Evolutionary conservation across 2,797 vertebrate genomes (phyloP), one percentile per base, ranked within the genome.

Genomic region (Phaenicophaeus curvirostris): DNA sequence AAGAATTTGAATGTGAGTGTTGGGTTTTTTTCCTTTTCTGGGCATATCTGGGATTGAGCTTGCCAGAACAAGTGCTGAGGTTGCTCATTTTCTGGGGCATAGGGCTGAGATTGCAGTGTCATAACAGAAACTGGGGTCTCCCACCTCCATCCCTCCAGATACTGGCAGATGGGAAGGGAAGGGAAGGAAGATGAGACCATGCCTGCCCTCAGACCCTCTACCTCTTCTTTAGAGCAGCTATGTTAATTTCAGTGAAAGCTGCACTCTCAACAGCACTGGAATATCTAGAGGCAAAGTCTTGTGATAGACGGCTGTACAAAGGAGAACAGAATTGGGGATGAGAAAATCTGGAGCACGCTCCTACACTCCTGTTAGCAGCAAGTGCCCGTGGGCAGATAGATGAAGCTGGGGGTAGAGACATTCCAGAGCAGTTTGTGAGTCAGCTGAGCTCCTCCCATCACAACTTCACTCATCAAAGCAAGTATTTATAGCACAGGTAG

Each of bases 401-500:
- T 54, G 63, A 21, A 89, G 65, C 87, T 76, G 72, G 50, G 48
- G 85, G 62, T 7, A 84, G 85, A 91, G 58, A 84, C 95, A 94
- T 95, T 93, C 94, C 95, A 59, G 68, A 91, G 93, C 0, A 9
- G 82, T 87, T 81, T 81, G 86, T 59, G 89, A 87, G 73, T 55
- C 73, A 17, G 58, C 31, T 2, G 11, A 86, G 94, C 95, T 90
- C 96, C 96, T 96, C 96, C 96, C 95, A 92, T 46, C 82, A n/a
- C 42, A 87, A 42, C 73, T 96, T 95, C 96, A 94, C 96, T 96
- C 95, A 93, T 96, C 95, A 94, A 95, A 94, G 90, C 37, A 42
- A 80, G 96, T 96, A 96, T 96, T 96, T 96, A 96, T 96, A 96
- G 96, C 94, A 92, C 93, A 91, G 95, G 94, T 94, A 94, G 89